These are phyloP conservation scores for Genyomyrus donnyi DNA, from an alignment of 2,113 vertebrate species.

Conservation along the genomic window DNA sequence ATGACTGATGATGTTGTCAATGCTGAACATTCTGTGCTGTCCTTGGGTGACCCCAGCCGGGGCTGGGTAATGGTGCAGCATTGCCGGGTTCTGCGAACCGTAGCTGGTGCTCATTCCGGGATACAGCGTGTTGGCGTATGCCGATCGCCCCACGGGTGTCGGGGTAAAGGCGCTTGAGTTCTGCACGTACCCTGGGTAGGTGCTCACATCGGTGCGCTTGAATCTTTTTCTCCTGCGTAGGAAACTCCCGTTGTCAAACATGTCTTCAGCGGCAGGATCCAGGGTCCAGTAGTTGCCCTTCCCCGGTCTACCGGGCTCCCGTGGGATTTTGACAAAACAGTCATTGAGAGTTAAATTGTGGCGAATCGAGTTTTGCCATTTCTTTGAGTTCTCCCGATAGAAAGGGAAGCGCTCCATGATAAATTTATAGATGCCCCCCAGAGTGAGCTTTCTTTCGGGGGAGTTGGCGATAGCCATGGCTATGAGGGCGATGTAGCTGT, in stretches of 20 bases:
- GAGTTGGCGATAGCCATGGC: constrained; percentile 96
- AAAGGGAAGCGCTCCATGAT: constrained; percentile 95
- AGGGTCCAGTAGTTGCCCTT: constrained; percentile 81
- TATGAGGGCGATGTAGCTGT: constrained; percentile 95
- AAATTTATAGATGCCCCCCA: constrained; percentile 94
- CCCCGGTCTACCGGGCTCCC: constrained; percentile 73
- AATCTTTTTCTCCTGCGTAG: constrained; percentile 71
- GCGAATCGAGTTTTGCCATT: constrained; percentile 83
- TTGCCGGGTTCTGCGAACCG: constrained; percentile 60
- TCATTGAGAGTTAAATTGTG: constrained; percentile 81
- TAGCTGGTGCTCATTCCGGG: constrained; percentile 60
- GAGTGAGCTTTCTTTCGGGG: constrained; percentile 84
- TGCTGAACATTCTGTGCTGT: constrained; percentile 84
- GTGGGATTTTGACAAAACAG: constrained; percentile 79
- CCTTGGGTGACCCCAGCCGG: constrained; percentile 55
- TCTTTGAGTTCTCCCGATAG: constrained; percentile 92
- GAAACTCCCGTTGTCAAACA: constrained; percentile 82
- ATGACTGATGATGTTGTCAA: constrained; percentile 83
- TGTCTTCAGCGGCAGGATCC: constrained; percentile 76
- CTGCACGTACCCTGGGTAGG: constrained; percentile 80
- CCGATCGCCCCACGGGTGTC: constrained; percentile 59
- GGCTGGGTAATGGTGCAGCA: constrained; percentile 69
- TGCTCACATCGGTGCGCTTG: constrained; percentile 80
- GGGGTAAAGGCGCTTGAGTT: constrained; percentile 77
- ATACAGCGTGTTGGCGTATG: constrained; percentile 62